Base-by-base conservation (phyloP, 2,797 vertebrate species). In the Arctocebus calabarensis region DNA sequence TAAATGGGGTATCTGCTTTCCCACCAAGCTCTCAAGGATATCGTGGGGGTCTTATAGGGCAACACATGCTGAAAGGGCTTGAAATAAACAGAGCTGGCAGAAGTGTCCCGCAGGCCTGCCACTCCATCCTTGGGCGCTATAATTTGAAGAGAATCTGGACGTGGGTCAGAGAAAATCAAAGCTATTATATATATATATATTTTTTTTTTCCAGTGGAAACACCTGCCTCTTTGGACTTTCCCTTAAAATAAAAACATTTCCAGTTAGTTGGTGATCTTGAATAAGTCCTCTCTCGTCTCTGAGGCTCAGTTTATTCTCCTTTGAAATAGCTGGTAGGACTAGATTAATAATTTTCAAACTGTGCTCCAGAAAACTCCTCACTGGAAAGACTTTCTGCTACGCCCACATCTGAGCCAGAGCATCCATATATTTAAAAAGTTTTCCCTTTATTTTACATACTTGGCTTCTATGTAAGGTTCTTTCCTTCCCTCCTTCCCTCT, bases 61-160 rank as follows among this genome's bases (percentile, higher is more conserved):
- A 3, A 3, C 2, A 3, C 48, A 7, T 14, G 32, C 43, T 1
- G 10, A 55, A 27, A 34, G 19, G 32, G 12, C 37, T 37, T 23
- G 34, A 23, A 8, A 16, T 1, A 7, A 73, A 5, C 22, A 6
- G 75, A 55, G 40, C 43, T 11, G 23, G 20, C 12, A 22, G 16
- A 5, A 2, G 7, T 0, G 64, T 22, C 37, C 0, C 2, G 5
- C 7, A 1, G 14, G 16, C 23, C 20, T 22, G 25, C n/a, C 12
- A 0, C n/a, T 45, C 59, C 27, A 27, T 10, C 62, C 14, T 1
- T 14, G 45, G 52, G 16, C 48, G 55, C 45, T 29, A 10, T 43
- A 20, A 16, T 61, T 79, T 43, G 61, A 61, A 81, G 74, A 45
- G 37, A 52, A n/a, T 61, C 64, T 73, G 84, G 32, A 29, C 23